Evolutionary conservation across 2,888 invertebrate species (phyloP).

Genomic region (Cerastis leucographa): DNA sequence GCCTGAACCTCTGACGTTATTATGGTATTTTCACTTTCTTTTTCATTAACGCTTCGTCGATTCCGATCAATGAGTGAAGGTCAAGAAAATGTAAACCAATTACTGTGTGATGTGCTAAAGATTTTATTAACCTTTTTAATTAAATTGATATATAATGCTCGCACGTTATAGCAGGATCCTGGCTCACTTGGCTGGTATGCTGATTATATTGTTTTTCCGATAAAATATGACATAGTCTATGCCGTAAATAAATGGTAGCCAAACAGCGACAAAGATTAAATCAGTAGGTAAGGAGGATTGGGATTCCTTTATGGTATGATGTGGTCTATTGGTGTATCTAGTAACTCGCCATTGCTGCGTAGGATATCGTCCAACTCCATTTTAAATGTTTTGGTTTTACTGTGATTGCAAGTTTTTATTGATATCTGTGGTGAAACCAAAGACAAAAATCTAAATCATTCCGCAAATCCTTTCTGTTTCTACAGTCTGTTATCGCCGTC

Average conservation of each 20-base stretch:
- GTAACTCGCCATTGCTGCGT: not conserved
- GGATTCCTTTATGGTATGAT: not conserved
- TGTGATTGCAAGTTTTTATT: not conserved
- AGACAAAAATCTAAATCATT: not conserved
- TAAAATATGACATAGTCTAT: slow-evolving; percentile 2
- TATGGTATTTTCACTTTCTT: slow-evolving; percentile 48
- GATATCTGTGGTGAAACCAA: not conserved
- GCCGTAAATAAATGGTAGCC: slow-evolving; percentile 2
- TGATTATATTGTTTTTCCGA: slow-evolving; percentile 28
- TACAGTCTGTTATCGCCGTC: not conserved
- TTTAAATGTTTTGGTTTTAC: not conserved
- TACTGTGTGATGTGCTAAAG: not conserved
- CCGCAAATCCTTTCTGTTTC: not conserved
- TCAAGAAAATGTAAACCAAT: slow-evolving; percentile 23
- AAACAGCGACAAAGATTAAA: slow-evolving; percentile 20
- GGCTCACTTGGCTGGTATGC: not conserved
- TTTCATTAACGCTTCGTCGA: slow-evolving; percentile 34
- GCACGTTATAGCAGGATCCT: not conserved
- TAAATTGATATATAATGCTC: not conserved
- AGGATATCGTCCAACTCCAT: not conserved
- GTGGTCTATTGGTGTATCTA: not conserved
- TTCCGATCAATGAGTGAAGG: slow-evolving; percentile 47
- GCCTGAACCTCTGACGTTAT: slow-evolving; percentile 49
- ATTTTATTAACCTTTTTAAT: not conserved
- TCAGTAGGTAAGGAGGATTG: slow-evolving; percentile 4